Conservation (phyloP, 2,888 invertebrate genomes). For the Drosophila affinis region DNA sequence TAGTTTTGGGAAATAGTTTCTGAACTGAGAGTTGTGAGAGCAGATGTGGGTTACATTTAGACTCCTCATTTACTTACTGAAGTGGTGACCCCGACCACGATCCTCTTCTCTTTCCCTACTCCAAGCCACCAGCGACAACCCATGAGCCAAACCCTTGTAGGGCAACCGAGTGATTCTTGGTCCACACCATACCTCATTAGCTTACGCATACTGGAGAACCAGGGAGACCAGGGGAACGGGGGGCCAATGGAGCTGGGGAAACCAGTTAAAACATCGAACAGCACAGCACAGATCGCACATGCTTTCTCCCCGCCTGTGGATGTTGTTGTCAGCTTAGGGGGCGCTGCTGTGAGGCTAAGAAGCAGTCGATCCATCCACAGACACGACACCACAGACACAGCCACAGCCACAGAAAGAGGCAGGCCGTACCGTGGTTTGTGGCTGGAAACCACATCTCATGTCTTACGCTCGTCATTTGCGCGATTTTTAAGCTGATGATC, state of each 20-base stretch:
- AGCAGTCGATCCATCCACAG: constrained; percentile 36
- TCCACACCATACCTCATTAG: constrained; percentile 69
- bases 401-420: no score
- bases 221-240: no score
- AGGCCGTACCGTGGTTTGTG: neutral
- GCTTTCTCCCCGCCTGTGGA: constrained; percentile 47
- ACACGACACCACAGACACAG: constrained; percentile 5
- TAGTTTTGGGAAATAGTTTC: no score
- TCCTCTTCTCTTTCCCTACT: no score
- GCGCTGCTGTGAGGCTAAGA: constrained; percentile 43
- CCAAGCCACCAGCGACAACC: accelerated
- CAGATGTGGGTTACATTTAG: no score
- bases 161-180: constrained; percentile 25
- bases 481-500: constrained; percentile 83
- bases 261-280: constrained; percentile 66
- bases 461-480: constrained; percentile 81
- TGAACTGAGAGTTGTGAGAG: no score
- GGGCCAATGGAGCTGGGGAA: constrained; percentile 41
- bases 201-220: constrained; percentile 50
- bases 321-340: constrained; percentile 74
- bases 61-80: no score
- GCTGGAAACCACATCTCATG: constrained; percentile 52
- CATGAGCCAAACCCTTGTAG: constrained; percentile 15
- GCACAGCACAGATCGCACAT: constrained; percentile 49
- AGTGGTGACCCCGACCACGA: no score